Conservation (phyloP, 2,888 invertebrate genomes). For the Drosophila ustulata region DNA sequence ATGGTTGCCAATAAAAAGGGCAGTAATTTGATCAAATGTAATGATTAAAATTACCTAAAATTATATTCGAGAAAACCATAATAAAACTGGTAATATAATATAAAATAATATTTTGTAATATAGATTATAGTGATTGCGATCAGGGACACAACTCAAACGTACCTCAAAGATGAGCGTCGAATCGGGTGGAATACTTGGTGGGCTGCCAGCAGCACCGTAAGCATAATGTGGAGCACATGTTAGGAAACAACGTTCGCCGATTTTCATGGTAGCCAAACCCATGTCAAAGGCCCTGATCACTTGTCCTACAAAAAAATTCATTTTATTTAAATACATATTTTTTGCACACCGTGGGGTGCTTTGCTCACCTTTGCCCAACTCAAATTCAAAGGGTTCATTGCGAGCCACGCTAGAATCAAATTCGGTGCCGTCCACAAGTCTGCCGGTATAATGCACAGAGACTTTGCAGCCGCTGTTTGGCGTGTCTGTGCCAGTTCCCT, state of each 20-base stretch:
- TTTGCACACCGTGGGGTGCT: background rate
- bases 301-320: conserved; percentile 86
- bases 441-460: conserved; percentile 95
- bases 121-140: too few species aligned
- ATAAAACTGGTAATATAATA: too few species aligned
- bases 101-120: too few species aligned
- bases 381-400: conserved; percentile 93
- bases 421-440: conserved; percentile 92
- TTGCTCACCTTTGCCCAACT: conserved; percentile 91
- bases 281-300: conserved; percentile 98
- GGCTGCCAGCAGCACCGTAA: conserved; percentile 93
- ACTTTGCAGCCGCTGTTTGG: conserved; percentile 90
- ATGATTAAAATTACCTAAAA: too few species aligned
- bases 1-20: too few species aligned
- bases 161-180: conserved; percentile 96
- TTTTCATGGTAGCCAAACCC: conserved; percentile 97
- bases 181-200: conserved; percentile 95
- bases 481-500: conserved; percentile 90
- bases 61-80: too few species aligned
- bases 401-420: conserved; percentile 97
- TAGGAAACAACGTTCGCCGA: conserved; percentile 93
- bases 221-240: conserved; percentile 96
- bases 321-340: conserved; percentile 4
- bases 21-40: too few species aligned
- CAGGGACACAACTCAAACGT: conserved; percentile 27